Conservation (phyloP, 35 echinoderm and acorn worm genomes). For the Eucidaris tribuloides region DNA sequence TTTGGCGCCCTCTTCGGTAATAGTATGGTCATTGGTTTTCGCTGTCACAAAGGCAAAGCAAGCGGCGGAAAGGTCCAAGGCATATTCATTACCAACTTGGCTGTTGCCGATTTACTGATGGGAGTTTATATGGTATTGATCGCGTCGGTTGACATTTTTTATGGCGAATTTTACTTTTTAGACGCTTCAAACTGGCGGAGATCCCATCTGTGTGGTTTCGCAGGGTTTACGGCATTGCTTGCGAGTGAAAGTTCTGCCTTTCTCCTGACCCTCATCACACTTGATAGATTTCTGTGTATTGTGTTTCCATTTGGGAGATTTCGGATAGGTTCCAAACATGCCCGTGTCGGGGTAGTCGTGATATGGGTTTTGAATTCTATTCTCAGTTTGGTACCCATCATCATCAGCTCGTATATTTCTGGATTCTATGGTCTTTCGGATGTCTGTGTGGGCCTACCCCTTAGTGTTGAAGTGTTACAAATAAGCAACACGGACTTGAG, state of each 20-base stretch:
- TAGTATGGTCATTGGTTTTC: neutral
- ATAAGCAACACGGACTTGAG: neutral
- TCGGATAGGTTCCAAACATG: neutral
- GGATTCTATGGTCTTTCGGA: conserved; percentile 49
- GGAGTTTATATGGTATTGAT: conserved; percentile 34
- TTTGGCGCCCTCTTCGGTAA: conserved; percentile 2
- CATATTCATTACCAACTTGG: conserved; percentile 33
- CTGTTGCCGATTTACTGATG: conserved; percentile 27
- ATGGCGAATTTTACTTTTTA: conserved; percentile 15
- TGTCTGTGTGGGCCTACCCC: conserved; percentile 60
- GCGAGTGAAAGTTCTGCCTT: conserved; percentile 54
- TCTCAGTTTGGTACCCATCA: too few species aligned
- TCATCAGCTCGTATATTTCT: neutral
- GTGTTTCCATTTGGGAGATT: conserved; percentile 45
- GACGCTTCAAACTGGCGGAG: neutral
- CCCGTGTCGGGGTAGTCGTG: neutral
- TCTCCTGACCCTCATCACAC: conserved; percentile 37
- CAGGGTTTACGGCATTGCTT: conserved; percentile 36
- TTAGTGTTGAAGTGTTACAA: neutral
- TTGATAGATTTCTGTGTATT: conserved; percentile 61
- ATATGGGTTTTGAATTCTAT: neutral
- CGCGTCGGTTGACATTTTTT: neutral
- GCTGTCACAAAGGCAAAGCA: neutral
- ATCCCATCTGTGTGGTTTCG: neutral
- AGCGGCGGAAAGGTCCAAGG: neutral